Evolutionary conservation across 2,797 vertebrate genomes (phyloP).

Genomic region (Acanthiza pusilla): DNA sequence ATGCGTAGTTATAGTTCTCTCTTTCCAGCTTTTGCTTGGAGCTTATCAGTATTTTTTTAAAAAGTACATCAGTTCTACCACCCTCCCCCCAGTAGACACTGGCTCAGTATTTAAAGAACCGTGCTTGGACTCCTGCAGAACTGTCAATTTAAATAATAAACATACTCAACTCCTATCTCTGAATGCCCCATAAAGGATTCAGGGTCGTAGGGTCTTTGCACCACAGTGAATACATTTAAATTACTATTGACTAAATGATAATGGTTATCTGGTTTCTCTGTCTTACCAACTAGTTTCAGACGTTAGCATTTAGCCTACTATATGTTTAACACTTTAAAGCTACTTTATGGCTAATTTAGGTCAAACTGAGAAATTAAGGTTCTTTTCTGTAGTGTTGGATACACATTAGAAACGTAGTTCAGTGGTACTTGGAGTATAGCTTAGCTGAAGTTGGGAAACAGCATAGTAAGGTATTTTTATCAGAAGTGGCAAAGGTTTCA

Average conservation of each 20-base stretch:
- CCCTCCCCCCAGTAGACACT: background rate
- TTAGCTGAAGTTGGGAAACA: background rate
- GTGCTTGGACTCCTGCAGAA: slow-evolving; percentile 1
- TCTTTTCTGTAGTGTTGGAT: background rate
- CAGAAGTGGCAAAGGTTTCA: background rate
- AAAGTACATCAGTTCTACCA: background rate
- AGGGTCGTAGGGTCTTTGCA: slow-evolving; percentile 1
- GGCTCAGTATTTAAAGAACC: background rate
- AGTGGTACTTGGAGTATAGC: background rate
- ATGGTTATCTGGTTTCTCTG: slow-evolving; percentile 53
- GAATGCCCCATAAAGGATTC: slow-evolving; percentile 10
- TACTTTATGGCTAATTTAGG: slow-evolving; percentile 26
- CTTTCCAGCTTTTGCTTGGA: background rate
- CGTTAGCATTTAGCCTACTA: slow-evolving; percentile 10
- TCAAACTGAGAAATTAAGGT: slow-evolving; percentile 26
- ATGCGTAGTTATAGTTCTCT: background rate
- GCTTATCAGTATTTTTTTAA: background rate
- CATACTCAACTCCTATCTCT: background rate
- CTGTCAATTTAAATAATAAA: slow-evolving; percentile 21
- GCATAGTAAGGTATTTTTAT: background rate
- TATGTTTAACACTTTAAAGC: slow-evolving; percentile 42
- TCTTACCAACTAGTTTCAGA: slow-evolving; percentile 33
- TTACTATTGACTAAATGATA: slow-evolving; percentile 62
- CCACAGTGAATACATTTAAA: slow-evolving; percentile 53
- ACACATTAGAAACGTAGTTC: background rate